A percentile compares a stretch with the other conserved stretches of the same genome.
Evolutionary conservation across 2,113 vertebrate species (phyloP).

Genomic region (Salvelinus namaycush): DNA sequence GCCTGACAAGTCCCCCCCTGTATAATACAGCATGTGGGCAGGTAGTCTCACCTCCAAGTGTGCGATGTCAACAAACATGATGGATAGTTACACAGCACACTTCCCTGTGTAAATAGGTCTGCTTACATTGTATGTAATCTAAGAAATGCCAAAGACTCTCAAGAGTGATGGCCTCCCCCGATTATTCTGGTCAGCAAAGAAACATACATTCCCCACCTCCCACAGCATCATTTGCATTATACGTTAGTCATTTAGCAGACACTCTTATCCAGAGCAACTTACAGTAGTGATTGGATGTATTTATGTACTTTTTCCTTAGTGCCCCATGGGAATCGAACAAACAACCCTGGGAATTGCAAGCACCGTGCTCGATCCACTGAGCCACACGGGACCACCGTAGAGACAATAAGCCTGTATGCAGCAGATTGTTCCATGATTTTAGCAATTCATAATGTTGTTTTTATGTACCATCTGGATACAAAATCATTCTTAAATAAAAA

Average conservation of each 20-base stretch:
- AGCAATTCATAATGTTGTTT: too few species aligned
- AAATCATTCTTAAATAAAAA: too few species aligned
- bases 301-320: too few species aligned
- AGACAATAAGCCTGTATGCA: background rate
- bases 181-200: constrained; percentile 30
- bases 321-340: too few species aligned
- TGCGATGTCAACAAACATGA: constrained; percentile 9
- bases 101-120: constrained; percentile 17
- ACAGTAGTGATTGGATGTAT: too few species aligned
- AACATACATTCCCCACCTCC: constrained; percentile 5
- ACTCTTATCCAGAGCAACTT: too few species aligned
- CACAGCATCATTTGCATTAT: constrained; percentile 10
- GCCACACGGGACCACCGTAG: background rate
- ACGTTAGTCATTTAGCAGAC: too few species aligned
- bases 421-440: too few species aligned
- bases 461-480: too few species aligned
- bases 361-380: too few species aligned
- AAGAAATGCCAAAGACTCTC: constrained; percentile 27
- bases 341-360: too few species aligned
- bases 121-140: constrained; percentile 11
- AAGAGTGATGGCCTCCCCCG: constrained; percentile 13
- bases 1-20: background rate
- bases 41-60: background rate
- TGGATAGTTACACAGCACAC: constrained; percentile 22
- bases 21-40: background rate